A percentile compares a stretch with the other conserved stretches of the same genome.
phyloP scores from a whole-genome alignment of 2,113 vertebrate species.

The Microtus oregoni region DNA sequence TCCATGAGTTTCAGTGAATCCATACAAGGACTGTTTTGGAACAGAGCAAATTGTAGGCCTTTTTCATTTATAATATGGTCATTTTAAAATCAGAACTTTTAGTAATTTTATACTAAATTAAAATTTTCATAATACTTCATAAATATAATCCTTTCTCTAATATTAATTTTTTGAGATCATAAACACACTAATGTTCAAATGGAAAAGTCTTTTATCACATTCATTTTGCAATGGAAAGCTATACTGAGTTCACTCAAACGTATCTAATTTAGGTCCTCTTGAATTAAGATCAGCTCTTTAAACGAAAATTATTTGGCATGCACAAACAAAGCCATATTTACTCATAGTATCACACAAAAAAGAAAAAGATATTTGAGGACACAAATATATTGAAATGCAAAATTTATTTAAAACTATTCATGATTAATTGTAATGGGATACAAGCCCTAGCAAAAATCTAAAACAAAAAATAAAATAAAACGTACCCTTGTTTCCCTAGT shows the following conservation, averaged over 20 bases:
- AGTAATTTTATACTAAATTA: background rate
- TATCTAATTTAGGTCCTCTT: slow-evolving; percentile 9
- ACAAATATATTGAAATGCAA: background rate
- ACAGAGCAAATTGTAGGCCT: background rate
- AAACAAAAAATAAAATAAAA: slow-evolving; percentile 54
- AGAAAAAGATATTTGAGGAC: background rate
- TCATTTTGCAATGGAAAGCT: slow-evolving; percentile 36
- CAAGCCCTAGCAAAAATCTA: slow-evolving; percentile 10
- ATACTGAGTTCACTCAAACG: background rate
- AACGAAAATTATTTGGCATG: background rate
- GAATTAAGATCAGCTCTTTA: slow-evolving; percentile 22
- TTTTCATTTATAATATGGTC: background rate
- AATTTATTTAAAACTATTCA: slow-evolving; percentile 38
- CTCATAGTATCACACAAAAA: background rate
- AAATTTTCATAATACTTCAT: background rate
- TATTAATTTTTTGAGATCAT: background rate
- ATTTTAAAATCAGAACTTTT: slow-evolving; percentile 10
- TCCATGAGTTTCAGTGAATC: background rate
- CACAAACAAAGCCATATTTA: background rate
- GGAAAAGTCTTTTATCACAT: background rate
- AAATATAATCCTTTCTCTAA: slow-evolving; percentile 36
- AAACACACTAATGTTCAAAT: background rate
- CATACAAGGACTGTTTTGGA: slow-evolving; percentile 12
- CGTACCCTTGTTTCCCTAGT: background rate
- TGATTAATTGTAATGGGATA: background rate